Evolutionary conservation across 2,113 vertebrate species (phyloP).

Genomic region (Syngnathoides biaculeatus): DNA sequence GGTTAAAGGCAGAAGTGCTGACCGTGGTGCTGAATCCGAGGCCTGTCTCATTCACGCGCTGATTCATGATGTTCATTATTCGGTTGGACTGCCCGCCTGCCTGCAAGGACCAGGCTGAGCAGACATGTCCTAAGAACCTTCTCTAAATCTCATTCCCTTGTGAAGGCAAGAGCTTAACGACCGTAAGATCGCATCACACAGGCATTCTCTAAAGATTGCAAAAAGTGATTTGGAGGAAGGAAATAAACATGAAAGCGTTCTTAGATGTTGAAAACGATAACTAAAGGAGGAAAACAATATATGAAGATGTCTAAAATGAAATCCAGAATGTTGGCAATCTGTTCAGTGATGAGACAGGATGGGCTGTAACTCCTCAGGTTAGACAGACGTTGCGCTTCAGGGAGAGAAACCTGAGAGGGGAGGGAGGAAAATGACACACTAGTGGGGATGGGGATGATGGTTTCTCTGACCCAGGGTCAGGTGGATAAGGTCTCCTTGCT

Average conservation of each 20-base stretch:
- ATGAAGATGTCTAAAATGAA: not conserved
- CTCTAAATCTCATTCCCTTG: constrained; percentile 24
- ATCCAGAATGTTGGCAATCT: constrained; percentile 2
- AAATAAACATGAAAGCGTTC: not conserved
- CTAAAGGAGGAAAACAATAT: not conserved
- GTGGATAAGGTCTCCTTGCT: constrained; percentile 16
- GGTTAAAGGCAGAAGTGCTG: constrained; percentile 41
- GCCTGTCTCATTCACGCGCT: constrained; percentile 23
- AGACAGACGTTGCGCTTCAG: constrained; percentile 2
- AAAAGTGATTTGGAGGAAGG: constrained; percentile 10
- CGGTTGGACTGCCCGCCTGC: constrained; percentile 7
- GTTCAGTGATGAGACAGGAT: constrained; percentile 15
- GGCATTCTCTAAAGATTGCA: constrained; percentile 4
- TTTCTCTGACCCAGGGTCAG: constrained; percentile 28
- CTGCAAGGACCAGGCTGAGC: constrained; percentile 9
- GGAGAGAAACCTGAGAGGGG: not conserved
- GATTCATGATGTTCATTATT: constrained; percentile 41
- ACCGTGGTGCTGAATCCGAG: constrained; percentile 15
- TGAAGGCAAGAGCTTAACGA: constrained; percentile 10
- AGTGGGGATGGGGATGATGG: constrained; percentile 14
- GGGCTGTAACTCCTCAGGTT: constrained; percentile 30
- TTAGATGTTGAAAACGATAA: constrained; percentile 12
- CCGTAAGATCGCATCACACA: constrained; percentile 17
- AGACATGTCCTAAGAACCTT: constrained; percentile 12
- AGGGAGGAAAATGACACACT: not conserved